phyloP scores from a whole-genome alignment of 2,113 vertebrate genomes.

The Perca fluviatilis region DNA sequence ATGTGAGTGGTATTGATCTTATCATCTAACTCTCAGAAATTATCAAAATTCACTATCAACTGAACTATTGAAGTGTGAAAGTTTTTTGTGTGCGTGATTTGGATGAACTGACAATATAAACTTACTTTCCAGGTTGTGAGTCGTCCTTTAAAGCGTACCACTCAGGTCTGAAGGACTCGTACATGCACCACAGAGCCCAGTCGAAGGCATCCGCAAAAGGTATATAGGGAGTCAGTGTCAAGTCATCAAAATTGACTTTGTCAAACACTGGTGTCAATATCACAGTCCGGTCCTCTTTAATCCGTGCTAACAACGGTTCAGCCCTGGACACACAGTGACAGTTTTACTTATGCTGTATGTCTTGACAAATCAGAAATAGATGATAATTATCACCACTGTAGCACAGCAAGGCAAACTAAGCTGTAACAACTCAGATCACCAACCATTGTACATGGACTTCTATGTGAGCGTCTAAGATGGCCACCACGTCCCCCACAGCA shows the following conservation, averaged over 20 bases:
- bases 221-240: conserved; percentile 26
- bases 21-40: neutral
- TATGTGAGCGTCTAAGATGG: conserved; percentile 87
- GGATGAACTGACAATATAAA: neutral
- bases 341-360: neutral
- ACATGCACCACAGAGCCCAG: conserved; percentile 84
- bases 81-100: neutral
- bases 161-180: conserved; percentile 79
- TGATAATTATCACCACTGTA: neutral
- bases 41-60: neutral
- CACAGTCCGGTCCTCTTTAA: conserved; percentile 79
- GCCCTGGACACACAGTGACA: conserved; percentile 68
- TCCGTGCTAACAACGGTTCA: conserved; percentile 81
- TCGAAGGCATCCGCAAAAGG: conserved; percentile 73
- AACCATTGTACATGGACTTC: conserved; percentile 85
- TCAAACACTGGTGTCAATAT: conserved; percentile 84
- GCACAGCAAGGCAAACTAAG: neutral
- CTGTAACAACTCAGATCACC: neutral
- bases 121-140: conserved; percentile 81
- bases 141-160: conserved; percentile 78
- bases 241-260: conserved; percentile 73
- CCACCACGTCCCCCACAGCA: conserved; percentile 83
- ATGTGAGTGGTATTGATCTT: neutral
- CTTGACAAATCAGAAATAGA: neutral
- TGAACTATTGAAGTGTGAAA: neutral